Base-by-base conservation (phyloP, 1,140 invertebrate species). In the Tetranychus cinnabarinus region DNA sequence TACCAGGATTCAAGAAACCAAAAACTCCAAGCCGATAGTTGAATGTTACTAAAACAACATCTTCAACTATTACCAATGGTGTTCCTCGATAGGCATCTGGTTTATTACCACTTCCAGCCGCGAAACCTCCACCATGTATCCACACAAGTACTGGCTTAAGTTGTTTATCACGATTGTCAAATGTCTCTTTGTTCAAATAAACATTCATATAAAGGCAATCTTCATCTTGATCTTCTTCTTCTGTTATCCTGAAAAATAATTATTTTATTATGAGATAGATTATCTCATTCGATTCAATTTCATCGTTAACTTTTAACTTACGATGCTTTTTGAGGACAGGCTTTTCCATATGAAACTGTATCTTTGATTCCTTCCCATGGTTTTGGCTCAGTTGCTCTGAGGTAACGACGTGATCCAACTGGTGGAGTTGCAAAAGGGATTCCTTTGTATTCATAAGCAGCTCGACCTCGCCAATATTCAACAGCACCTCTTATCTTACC, bases 161-260 rank as follows among this genome's bases (percentile, higher is more conserved):
- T 56, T 56, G 12, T n/a, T 13, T n/a, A 23, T 1, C n/a, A 6
- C 39, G 39, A 6, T 42, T 42, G 35, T 56, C 33, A 13, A 35
- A 37, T 36, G 55, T 36, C 36, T 56, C 35, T 12, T 58, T 56
- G 5, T 39, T 60, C 34, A 87, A 86, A 86, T 86, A 92, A 55
- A 95, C 78, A 70, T 91, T 93, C 65, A 95, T 75, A 71, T 92
- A 93, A 0, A 95, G 74, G 70, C 89, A 95, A 71, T 95, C 89
- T 75, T 95, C 89, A 12, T 85, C 87, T 62, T 13, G 8, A 23
- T 52, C 31, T 52, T 57, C 35, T n/a, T 2, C 15, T n/a, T 50
- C 15, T 1, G 50, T 52, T 23, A n/a, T 8, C n/a, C 50, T 52
- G 31, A 8, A n/a, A n/a, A 23, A n/a, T 31, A 33, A 23, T n/a